These are phyloP conservation scores for Lissocephala sabroskyi DNA, from an alignment of 2,888 invertebrate genomes.

Conservation along the genomic window DNA sequence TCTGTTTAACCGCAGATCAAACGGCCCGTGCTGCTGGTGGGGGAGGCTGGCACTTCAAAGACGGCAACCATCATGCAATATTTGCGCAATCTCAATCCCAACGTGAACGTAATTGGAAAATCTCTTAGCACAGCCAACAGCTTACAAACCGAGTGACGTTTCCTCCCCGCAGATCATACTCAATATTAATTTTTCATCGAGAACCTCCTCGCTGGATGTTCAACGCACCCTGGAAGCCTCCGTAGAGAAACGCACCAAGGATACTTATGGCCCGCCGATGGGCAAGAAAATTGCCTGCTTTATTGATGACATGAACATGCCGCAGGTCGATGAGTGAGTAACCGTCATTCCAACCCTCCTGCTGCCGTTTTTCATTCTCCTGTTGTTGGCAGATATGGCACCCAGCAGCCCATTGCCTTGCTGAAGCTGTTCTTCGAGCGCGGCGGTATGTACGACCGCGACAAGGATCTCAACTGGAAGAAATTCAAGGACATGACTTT, in stretches of 20 bases:
- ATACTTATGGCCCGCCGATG: conserved; percentile 90
- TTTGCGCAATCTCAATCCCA: conserved; percentile 79
- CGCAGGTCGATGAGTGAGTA: conserved; percentile 77
- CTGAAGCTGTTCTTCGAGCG: conserved; percentile 92
- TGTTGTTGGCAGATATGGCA: conserved; percentile 78
- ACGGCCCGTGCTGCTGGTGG: conserved; percentile 87
- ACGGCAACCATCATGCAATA: conserved; percentile 91
- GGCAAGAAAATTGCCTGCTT: conserved; percentile 92
- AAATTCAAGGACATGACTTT: conserved; percentile 84
- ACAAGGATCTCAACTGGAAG: conserved; percentile 92
- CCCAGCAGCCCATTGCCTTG: conserved; percentile 94
- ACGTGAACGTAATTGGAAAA: conserved; percentile 78
- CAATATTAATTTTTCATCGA: conserved; percentile 92
- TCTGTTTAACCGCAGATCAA: conserved; percentile 74
- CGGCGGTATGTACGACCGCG: conserved; percentile 91
- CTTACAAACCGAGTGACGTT: no score
- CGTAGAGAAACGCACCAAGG: conserved; percentile 92
- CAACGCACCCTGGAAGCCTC: conserved; percentile 89
- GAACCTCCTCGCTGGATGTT: conserved; percentile 92
- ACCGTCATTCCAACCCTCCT: background rate
- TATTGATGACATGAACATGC: conserved; percentile 97
- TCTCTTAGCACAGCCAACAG: no score
- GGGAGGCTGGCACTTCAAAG: conserved; percentile 94
- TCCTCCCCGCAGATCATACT: conserved; percentile 77
- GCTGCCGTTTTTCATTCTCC: background rate